Base-by-base conservation (phyloP, 2,113 vertebrate species). In the Rafetus swinhoei region DNA sequence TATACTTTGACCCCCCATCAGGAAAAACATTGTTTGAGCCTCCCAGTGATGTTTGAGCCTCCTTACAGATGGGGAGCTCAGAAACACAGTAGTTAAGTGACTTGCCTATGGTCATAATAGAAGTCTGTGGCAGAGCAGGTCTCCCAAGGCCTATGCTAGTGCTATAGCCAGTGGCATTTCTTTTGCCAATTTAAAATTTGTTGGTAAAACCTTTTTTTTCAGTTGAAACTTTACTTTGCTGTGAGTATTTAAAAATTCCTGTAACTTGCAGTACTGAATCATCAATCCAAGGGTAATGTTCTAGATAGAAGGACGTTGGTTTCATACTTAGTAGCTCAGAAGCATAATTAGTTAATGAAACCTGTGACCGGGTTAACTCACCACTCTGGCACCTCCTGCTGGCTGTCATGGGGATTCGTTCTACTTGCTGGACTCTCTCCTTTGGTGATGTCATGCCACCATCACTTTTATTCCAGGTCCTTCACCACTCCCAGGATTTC, bases 21-120 rank as follows among this genome's bases (percentile, higher is more conserved):
- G 94, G 83, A 94, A 84, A 56, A 4, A 59, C 93, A 85, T 94
- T 88, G 85, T 88, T 79, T 90, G 85, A 95, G 77, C 50, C 86
- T 72, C 72, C 95, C 85, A 88, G 86, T 39, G 39, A 39, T 88
- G 85, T 88, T 79, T 90, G 85, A 95, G 45, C 45, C 45, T 45
- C 45, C 45, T 45, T 45, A 65, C 15, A 65, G 62, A n/a, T 9
- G 29, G 15, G 32, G 32, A 69, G 18, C 13, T 69, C 7, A 69
- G 62, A 69, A 69, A 69, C 29, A n/a, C 29, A 69, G 15, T 4
- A 4, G 32, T 32, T 69, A n/a, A 69, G 32, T n/a, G 32, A n/a
- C 62, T 69, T n/a, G 32, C 29, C 62, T 15, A 69, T n/a, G 29
- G 32, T 69, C 62, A 69, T 15, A 32, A 65, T 18, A 3, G 62